Conservation (phyloP, 2,113 vertebrate genomes). For the Pygoscelis adeliae region DNA sequence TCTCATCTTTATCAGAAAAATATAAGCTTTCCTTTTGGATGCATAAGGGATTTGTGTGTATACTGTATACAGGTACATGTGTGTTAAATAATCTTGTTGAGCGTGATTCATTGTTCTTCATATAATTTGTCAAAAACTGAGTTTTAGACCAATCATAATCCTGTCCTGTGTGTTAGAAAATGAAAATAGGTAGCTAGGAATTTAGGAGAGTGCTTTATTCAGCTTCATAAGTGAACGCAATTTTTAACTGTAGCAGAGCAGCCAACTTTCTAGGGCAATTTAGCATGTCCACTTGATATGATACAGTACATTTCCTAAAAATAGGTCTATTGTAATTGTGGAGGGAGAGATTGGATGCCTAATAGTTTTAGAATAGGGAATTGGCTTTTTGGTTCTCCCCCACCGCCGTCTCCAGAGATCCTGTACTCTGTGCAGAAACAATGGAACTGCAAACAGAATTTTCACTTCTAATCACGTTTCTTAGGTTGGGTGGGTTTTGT, state of each 20-base stretch:
- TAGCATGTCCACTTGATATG: neutral
- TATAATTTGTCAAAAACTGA: neutral
- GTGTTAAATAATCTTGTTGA: neutral
- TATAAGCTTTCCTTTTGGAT: neutral
- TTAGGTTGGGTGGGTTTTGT: neutral
- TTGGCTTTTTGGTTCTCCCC: neutral
- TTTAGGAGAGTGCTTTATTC: neutral
- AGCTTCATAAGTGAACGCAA: neutral
- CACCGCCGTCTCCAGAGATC: neutral
- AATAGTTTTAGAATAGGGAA: neutral
- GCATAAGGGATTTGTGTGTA: too few species aligned
- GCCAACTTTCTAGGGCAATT: conserved; percentile 14
- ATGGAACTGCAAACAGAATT: neutral
- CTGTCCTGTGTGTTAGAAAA: neutral
- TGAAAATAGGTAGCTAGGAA: neutral
- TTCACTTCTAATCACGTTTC: neutral
- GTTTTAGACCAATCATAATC: neutral
- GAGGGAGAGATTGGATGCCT: neutral
- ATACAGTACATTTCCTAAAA: conserved; percentile 10
- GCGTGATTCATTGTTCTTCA: neutral
- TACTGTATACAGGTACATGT: neutral
- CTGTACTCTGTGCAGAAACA: neutral
- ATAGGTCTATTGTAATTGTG: conserved; percentile 28
- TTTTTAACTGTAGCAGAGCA: conserved; percentile 15
- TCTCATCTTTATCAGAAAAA: neutral